These are phyloP conservation scores for Drosophila asahinai DNA, from an alignment of 1,140 invertebrate genomes.

Conservation along the genomic window DNA sequence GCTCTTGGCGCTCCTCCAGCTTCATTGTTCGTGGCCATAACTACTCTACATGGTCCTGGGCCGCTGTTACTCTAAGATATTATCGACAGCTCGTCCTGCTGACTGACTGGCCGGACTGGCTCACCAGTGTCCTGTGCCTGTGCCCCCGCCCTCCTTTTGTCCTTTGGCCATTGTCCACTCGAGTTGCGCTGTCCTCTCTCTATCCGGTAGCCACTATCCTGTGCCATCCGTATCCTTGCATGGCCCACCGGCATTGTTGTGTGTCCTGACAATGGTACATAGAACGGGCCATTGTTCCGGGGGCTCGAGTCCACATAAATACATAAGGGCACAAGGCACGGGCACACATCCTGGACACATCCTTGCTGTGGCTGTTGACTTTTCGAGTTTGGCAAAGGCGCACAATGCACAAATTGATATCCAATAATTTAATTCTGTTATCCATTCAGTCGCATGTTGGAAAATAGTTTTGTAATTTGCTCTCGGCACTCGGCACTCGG, in stretches of 20 bases:
- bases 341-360: conserved; percentile 55
- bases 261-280: conserved; percentile 69
- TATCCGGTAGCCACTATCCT: conserved; percentile 6
- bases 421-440: conserved; percentile 84
- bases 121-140: conserved; percentile 20
- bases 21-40: conserved; percentile 67
- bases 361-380: conserved; percentile 80
- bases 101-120: conserved; percentile 49
- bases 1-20: conserved; percentile 41
- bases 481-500: conserved; percentile 64
- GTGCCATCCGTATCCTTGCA: conserved; percentile 44
- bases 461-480: conserved; percentile 84
- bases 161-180: conserved; percentile 66
- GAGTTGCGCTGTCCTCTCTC: conserved; percentile 23
- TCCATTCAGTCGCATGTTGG: conserved; percentile 76
- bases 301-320: conserved; percentile 38
- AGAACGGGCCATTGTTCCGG: conserved; percentile 55
- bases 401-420: conserved; percentile 83
- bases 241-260: conserved; percentile 72
- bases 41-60: conserved; percentile 56
- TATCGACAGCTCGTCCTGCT: conserved; percentile 77
- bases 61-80: conserved; percentile 79
- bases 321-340: conserved; percentile 18
- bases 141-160: conserved; percentile 34
- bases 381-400: conserved; percentile 72